Conservation (phyloP, 2,888 invertebrate genomes). For the Masnerella sp. region DNA sequence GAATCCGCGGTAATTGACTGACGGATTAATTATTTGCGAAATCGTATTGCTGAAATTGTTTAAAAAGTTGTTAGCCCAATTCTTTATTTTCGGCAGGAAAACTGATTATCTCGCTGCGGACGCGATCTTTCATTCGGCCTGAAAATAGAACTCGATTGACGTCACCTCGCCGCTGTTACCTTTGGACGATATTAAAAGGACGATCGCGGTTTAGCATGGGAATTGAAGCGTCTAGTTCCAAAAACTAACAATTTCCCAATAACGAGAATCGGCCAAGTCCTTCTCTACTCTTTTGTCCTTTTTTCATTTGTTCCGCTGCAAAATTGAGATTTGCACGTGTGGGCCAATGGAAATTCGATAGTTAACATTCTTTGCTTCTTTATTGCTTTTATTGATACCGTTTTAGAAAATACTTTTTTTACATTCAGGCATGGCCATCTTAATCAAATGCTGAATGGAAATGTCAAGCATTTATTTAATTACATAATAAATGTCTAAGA, state of each 20-base stretch:
- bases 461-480: no score
- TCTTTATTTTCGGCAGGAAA: slow-evolving; percentile 4
- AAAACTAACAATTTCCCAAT: slow-evolving; percentile 21
- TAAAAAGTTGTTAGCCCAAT: slow-evolving; percentile 1
- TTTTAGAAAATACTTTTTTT: no score
- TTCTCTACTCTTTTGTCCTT: not conserved
- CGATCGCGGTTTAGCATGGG: slow-evolving; percentile 12
- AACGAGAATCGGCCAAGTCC: slow-evolving; percentile 3
- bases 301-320: not conserved
- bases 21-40: slow-evolving; percentile 42
- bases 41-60: slow-evolving; percentile 12
- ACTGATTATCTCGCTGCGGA: slow-evolving; percentile 17
- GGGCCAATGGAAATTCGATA: no score
- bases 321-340: no score
- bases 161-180: slow-evolving; percentile 32
- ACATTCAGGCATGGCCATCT: no score
- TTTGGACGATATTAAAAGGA: slow-evolving; percentile 22
- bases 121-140: slow-evolving; percentile 16
- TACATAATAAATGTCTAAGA: no score
- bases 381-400: no score
- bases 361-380: no score
- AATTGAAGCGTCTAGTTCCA: slow-evolving; percentile 19
- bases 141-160: slow-evolving; percentile 30
- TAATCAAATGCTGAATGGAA: no score
- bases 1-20: slow-evolving; percentile 27